A percentile compares a stretch with the other conserved stretches of the same genome.
Conservation (phyloP, 2,888 invertebrate genomes). For the Campoplex nolae region DNA sequence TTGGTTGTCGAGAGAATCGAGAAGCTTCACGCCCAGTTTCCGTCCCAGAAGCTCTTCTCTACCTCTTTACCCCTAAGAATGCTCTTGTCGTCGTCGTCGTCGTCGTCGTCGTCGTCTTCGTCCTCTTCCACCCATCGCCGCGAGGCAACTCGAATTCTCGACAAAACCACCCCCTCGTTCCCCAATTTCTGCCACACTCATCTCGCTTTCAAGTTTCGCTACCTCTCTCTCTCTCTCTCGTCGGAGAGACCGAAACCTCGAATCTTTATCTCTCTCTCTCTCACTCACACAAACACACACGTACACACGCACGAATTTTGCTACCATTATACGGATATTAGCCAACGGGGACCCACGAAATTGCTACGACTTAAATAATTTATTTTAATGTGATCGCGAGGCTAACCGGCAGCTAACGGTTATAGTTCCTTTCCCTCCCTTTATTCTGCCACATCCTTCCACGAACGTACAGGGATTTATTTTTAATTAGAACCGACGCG, state of each 20-base stretch:
- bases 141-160: constrained; percentile 63
- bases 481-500: constrained; percentile 78
- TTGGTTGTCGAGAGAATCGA: constrained; percentile 62
- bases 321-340: constrained; percentile 83
- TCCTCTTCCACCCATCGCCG: constrained; percentile 42
- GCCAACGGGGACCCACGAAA: constrained; percentile 83
- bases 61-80: constrained; percentile 59
- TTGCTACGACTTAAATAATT: constrained; percentile 84
- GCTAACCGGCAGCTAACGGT: constrained; percentile 79
- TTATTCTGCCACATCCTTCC: constrained; percentile 56
- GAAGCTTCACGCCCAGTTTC: constrained; percentile 66
- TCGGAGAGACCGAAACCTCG: constrained; percentile 52
- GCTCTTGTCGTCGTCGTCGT: constrained; percentile 55
- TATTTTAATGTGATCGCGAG: constrained; percentile 82
- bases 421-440: constrained; percentile 70
- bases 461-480: constrained; percentile 75
- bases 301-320: constrained; percentile 73
- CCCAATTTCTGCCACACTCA: constrained; percentile 53
- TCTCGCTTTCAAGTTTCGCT: constrained; percentile 52
- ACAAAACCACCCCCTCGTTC: constrained; percentile 49
- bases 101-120: constrained; percentile 16
- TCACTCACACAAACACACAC: constrained; percentile 66
- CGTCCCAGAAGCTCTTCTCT: constrained; percentile 58
- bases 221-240: constrained; percentile 54
- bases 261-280: constrained; percentile 66